Percentiles rank a stretch among this genome's conserved stretches.
Conservation (phyloP, 2,797 vertebrate genomes). For the Cottoperca gobio region DNA sequence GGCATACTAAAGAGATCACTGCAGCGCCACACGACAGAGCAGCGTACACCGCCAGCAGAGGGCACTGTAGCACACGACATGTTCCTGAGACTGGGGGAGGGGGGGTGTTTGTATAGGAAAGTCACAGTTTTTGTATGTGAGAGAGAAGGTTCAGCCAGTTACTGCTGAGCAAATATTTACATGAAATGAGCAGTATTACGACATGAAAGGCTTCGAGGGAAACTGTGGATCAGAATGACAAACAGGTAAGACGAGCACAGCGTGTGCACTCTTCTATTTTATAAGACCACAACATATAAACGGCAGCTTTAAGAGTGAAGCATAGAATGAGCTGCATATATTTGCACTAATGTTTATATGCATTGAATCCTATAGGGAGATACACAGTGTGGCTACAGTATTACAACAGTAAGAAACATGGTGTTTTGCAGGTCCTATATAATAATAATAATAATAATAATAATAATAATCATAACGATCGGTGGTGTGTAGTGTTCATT, state of each 20-base stretch:
- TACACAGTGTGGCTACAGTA: neutral
- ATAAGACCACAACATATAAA: neutral
- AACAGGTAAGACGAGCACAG: neutral
- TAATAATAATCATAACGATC: no score
- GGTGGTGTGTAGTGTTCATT: no score
- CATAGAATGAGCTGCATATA: neutral
- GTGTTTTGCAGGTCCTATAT: neutral
- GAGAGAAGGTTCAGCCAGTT: neutral
- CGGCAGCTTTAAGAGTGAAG: neutral
- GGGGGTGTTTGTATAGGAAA: neutral
- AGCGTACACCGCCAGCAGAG: conserved; percentile 54
- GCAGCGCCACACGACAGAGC: neutral
- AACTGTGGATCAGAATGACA: neutral
- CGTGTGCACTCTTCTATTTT: neutral
- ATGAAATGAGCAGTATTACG: neutral
- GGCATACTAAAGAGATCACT: conserved; percentile 28
- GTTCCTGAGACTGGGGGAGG: neutral
- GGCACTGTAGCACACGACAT: conserved; percentile 29
- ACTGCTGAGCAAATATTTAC: conserved; percentile 3
- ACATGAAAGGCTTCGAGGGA: neutral
- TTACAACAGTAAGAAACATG: neutral
- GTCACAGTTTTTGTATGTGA: neutral
- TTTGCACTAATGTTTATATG: no score
- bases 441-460: neutral
- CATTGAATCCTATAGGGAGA: no score